phyloP scores from a whole-genome alignment of 2,113 vertebrate genomes.

The Platysternon megacephalum region DNA sequence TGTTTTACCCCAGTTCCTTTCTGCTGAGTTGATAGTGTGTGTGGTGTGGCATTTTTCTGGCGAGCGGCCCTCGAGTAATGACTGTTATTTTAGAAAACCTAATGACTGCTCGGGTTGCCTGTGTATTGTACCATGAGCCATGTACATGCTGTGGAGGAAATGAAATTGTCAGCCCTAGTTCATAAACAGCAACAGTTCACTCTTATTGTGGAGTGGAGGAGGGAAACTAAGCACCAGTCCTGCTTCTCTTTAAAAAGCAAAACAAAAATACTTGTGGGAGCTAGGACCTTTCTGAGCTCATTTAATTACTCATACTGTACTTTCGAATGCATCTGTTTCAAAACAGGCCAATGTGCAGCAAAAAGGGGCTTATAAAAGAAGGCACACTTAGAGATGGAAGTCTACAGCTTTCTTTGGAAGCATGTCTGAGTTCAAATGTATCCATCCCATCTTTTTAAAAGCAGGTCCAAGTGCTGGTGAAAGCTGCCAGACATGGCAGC shows the following conservation, averaged over 20 bases:
- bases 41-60: not conserved
- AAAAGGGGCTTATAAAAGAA: rapidly evolving
- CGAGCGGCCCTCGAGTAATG: not conserved
- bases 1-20: not conserved
- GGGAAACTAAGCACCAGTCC: not conserved
- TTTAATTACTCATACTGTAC: rapidly evolving
- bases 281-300: not conserved
- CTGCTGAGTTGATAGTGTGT: not conserved
- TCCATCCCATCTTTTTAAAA: rapidly evolving
- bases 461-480: not conserved
- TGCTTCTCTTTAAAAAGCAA: not conserved
- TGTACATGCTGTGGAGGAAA: slow-evolving; percentile 21
- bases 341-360: not conserved
- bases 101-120: not conserved
- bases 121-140: rapidly evolving
- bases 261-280: not conserved
- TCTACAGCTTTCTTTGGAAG: not conserved
- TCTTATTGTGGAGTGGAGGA: slow-evolving; percentile 14
- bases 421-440: rapidly evolving
- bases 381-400: rapidly evolving
- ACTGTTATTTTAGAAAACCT: slow-evolving; percentile 23
- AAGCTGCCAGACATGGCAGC: not conserved
- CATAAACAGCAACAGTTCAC: slow-evolving; percentile 31
- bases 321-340: not conserved
- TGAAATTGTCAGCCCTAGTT: not conserved